phyloP scores from a whole-genome alignment of 2,797 vertebrate species.

The Bovichtus variegatus region DNA sequence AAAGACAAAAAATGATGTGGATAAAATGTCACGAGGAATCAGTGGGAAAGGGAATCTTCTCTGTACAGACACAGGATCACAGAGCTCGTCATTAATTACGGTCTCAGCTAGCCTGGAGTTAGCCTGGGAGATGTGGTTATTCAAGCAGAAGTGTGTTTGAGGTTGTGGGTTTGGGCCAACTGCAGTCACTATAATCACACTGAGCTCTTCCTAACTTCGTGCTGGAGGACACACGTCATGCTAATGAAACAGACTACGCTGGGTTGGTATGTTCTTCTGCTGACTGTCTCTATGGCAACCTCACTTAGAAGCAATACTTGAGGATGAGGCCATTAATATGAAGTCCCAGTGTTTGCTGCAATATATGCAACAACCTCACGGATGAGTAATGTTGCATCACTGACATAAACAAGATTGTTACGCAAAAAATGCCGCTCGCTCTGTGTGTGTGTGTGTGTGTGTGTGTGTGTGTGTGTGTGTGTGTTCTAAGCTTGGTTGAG shows the following conservation, averaged over 20 bases:
- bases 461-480: not conserved
- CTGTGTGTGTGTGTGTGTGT: not conserved
- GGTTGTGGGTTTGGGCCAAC: slow-evolving; percentile 49
- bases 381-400: slow-evolving; percentile 4
- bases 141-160: slow-evolving; percentile 36
- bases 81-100: slow-evolving; percentile 69
- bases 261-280: slow-evolving; percentile 1
- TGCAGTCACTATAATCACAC: slow-evolving; percentile 33
- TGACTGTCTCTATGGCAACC: slow-evolving; percentile 48
- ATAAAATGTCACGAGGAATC: slow-evolving; percentile 57
- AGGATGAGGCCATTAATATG: slow-evolving; percentile 12
- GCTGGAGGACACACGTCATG: slow-evolving; percentile 49
- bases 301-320: slow-evolving; percentile 26
- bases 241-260: slow-evolving; percentile 35
- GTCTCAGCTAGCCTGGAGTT: slow-evolving; percentile 53
- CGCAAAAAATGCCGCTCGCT: slow-evolving; percentile 6
- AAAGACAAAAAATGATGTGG: slow-evolving; percentile 55
- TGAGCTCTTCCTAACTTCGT: slow-evolving; percentile 30
- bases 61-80: slow-evolving; percentile 55
- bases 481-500: not conserved
- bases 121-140: slow-evolving; percentile 44
- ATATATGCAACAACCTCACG: slow-evolving; percentile 5
- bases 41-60: slow-evolving; percentile 45
- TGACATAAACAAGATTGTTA: slow-evolving; percentile 4
- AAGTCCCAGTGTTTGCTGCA: slow-evolving; percentile 28